These are phyloP conservation scores for Vulpes vulpes DNA, from an alignment of 2,113 vertebrate genomes.

Conservation along the genomic window DNA sequence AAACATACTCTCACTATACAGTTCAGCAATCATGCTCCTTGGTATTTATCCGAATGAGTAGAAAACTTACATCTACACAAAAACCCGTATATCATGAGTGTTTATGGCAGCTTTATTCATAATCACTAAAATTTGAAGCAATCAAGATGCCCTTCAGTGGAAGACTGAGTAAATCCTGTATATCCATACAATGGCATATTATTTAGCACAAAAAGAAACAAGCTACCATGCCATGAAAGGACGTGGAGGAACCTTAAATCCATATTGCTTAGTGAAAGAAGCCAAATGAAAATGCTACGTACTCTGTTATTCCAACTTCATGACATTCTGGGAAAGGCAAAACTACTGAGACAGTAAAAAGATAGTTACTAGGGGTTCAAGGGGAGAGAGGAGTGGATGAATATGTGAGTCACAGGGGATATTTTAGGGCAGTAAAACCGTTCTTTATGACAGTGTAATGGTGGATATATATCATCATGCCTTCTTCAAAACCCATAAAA, in stretches of 20 bases:
- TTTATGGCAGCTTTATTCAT: background rate
- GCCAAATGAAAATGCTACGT: background rate
- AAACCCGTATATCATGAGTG: background rate
- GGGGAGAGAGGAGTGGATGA: background rate
- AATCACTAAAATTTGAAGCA: background rate
- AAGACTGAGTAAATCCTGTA: background rate
- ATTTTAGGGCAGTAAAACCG: background rate
- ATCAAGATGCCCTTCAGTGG: background rate
- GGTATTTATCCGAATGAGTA: background rate
- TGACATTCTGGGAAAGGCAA: background rate
- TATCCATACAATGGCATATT: background rate
- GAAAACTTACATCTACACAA: background rate
- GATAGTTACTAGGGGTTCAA: background rate
- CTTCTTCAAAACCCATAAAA: background rate
- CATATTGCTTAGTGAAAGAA: background rate
- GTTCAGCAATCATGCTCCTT: background rate
- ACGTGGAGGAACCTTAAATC: background rate
- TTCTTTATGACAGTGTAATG: background rate
- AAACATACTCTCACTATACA: background rate
- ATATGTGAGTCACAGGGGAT: background rate
- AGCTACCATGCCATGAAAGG: background rate
- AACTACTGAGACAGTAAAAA: background rate
- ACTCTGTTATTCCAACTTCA: background rate
- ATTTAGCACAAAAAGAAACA: background rate
- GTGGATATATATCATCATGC: background rate